These are phyloP conservation scores for Atractosteus spatula DNA, from an alignment of 2,113 vertebrate species.

Conservation along the genomic window DNA sequence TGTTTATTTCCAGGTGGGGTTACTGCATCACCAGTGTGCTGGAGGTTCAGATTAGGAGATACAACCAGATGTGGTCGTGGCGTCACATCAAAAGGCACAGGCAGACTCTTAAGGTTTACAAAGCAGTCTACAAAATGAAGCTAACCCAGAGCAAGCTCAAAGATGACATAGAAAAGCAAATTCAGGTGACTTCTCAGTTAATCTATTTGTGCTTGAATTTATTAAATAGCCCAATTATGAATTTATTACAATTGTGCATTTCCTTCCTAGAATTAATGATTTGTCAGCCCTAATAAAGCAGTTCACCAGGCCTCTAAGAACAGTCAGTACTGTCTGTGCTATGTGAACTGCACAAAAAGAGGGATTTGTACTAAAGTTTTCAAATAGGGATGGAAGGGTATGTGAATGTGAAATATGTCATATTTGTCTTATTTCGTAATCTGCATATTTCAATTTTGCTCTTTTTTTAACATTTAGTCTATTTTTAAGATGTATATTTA, in stretches of 20 bases:
- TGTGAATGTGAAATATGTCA: not conserved
- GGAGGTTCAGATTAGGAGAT: slow-evolving; percentile 79
- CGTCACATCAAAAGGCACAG: slow-evolving; percentile 76
- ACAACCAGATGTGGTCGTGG: slow-evolving; percentile 85
- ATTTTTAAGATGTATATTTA: not conserved
- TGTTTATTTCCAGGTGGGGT: slow-evolving; percentile 77
- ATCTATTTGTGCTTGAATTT: not conserved
- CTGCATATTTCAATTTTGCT: not conserved
- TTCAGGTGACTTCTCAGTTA: slow-evolving; percentile 72
- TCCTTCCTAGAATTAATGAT: too few relatives aligned
- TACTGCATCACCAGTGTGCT: slow-evolving; percentile 80
- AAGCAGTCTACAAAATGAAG: slow-evolving; percentile 75
- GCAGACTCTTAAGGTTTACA: slow-evolving; percentile 78
- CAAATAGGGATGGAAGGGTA: too few relatives aligned
- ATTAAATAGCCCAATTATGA: too few relatives aligned
- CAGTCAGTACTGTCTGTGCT: too few relatives aligned
- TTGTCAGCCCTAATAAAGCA: too few relatives aligned
- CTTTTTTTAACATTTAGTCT: too few relatives aligned
- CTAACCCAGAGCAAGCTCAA: slow-evolving; percentile 73
- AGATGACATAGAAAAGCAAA: slow-evolving; percentile 72
- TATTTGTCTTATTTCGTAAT: not conserved
- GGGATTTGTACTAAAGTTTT: too few relatives aligned
- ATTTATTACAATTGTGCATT: too few relatives aligned
- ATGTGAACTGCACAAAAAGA: too few relatives aligned
- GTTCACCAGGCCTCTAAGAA: too few relatives aligned